phyloP scores from a whole-genome alignment of 1,140 invertebrate genomes.

The Chionoecetes opilio region DNA sequence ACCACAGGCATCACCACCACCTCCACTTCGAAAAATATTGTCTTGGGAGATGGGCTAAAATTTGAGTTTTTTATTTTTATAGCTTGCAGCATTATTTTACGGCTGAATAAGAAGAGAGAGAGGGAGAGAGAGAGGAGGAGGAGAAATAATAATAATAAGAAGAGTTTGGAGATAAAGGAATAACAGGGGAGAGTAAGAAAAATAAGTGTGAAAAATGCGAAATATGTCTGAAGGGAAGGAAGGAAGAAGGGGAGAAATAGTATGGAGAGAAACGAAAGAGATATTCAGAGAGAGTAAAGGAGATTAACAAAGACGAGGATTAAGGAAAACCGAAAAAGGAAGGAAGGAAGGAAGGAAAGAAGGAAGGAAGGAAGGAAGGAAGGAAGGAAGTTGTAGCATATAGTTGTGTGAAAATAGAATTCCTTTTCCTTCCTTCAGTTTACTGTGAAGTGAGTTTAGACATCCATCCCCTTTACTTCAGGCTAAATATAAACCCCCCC shows the following conservation, averaged over 20 bases:
- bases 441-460: not conserved
- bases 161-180: not conserved
- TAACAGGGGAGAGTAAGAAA: not conserved
- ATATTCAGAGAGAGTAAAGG: no score
- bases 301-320: not conserved
- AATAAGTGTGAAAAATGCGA: not conserved
- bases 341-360: not conserved
- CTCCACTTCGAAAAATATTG: no score
- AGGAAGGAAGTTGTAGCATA: not conserved
- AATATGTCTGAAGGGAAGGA: not conserved
- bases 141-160: not conserved
- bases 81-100: no score
- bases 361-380: not conserved
- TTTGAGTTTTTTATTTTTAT: no score
- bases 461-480: not conserved
- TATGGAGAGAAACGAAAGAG: not conserved
- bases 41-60: no score
- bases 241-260: not conserved
- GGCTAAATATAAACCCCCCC: constrained; percentile 30
- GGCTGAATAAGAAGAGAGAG: not conserved
- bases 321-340: not conserved
- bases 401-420: not conserved
- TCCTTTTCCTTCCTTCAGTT: not conserved
- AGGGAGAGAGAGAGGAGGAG: not conserved
- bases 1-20: no score